Percentiles rank a stretch among this genome's conserved stretches.
Conservation (phyloP, 2,113 vertebrate genomes). For the Sus scrofa region DNA sequence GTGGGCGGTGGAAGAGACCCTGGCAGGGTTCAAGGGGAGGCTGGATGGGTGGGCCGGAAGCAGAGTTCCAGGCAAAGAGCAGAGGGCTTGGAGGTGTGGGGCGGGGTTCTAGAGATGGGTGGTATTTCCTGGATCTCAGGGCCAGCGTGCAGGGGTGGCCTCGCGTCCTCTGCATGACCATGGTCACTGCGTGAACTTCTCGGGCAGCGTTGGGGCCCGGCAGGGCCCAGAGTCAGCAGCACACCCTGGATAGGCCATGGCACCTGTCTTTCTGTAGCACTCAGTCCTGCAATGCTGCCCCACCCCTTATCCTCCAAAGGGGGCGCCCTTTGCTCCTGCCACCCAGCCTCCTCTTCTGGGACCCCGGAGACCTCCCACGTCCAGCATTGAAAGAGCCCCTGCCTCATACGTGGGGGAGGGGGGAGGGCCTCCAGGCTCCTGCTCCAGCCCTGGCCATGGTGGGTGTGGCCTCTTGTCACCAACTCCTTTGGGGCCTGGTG, state of each 20-base stretch:
- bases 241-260: background rate
- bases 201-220: background rate
- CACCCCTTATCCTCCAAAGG: fast-evolving
- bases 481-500: background rate
- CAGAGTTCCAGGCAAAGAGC: background rate
- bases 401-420: fast-evolving
- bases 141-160: fast-evolving
- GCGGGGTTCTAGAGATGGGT: background rate
- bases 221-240: background rate
- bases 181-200: fast-evolving
- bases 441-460: background rate
- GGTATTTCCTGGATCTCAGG: background rate
- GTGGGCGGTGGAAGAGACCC: background rate
- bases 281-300: background rate
- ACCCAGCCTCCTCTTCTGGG: background rate
- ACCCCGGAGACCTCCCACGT: fast-evolving
- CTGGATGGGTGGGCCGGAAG: background rate
- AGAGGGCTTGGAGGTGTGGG: background rate
- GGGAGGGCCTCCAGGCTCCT: background rate
- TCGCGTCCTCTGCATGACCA: fast-evolving
- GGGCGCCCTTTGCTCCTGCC: background rate
- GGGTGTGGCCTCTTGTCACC: background rate
- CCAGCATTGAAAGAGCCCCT: background rate
- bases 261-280: background rate
- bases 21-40: background rate